Evolutionary conservation across 92 coral and sea anemone genomes (phyloP).

Genomic region (Siderastrea siderea): DNA sequence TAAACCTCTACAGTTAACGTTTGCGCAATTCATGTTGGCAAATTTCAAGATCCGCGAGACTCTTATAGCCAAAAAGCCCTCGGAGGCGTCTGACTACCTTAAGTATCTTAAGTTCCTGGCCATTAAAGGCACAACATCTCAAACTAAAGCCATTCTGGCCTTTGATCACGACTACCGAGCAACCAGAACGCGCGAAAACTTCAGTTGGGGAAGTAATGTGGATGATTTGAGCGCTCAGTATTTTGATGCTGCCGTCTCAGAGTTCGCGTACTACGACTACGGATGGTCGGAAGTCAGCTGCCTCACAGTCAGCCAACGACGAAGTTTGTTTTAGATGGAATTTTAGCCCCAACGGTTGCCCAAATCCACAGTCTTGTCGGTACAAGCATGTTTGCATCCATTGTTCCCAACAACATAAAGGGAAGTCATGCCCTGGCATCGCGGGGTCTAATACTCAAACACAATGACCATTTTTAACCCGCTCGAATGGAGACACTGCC

Average conservation of each 20-base stretch:
- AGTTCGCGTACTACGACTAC: not conserved
- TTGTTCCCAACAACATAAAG: not conserved
- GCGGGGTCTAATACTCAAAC: not conserved
- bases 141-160: constrained; percentile 39
- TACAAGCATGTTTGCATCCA: constrained; percentile 22
- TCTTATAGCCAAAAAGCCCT: not conserved
- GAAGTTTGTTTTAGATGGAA: constrained; percentile 5
- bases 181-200: constrained; percentile 8
- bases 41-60: constrained; percentile 14
- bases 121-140: constrained; percentile 32
- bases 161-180: constrained; percentile 41
- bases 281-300: not conserved
- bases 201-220: constrained; percentile 33
- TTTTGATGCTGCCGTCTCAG: constrained; percentile 30
- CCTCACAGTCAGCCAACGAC: not conserved
- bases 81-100: constrained; percentile 7
- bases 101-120: constrained; percentile 25
- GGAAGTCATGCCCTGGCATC: constrained; percentile 1
- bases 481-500: not conserved
- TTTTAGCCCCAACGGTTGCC: constrained; percentile 36
- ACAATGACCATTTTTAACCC: constrained; percentile 5
- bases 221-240: constrained; percentile 35
- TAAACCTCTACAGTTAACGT: constrained; percentile 15
- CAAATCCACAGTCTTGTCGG: constrained; percentile 24
- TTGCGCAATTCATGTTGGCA: constrained; percentile 31